A percentile compares a stretch with the other conserved stretches of the same genome.
Evolutionary conservation across 2,797 vertebrate species (phyloP).

Genomic region (Allobates femoralis): DNA sequence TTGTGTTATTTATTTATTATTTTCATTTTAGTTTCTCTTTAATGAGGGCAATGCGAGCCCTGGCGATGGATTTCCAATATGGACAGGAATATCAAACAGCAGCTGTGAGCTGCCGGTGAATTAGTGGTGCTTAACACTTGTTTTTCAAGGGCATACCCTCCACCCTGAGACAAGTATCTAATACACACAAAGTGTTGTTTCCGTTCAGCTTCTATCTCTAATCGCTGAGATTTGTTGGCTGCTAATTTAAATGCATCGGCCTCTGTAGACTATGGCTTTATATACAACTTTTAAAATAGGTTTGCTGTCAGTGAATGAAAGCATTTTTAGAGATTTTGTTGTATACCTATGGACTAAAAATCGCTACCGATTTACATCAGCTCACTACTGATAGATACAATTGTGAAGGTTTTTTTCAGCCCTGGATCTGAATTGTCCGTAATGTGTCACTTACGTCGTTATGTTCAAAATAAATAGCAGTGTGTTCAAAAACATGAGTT

Average conservation of each 20-base stretch:
- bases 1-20: conserved; percentile 62
- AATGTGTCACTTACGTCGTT: no score
- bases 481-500: no score
- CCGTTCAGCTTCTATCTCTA: conserved; percentile 19
- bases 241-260: background rate
- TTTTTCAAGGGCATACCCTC: conserved; percentile 59
- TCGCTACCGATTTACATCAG: no score
- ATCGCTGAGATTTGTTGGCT: background rate
- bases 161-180: conserved; percentile 23
- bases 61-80: conserved; percentile 60
- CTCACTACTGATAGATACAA: no score
- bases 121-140: conserved; percentile 60
- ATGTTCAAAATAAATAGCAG: no score
- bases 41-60: conserved; percentile 55
- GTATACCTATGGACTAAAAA: no score
- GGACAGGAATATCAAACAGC: conserved; percentile 60
- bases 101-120: conserved; percentile 32
- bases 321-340: no score
- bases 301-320: no score
- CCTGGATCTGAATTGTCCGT: no score
- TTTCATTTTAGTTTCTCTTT: conserved; percentile 58
- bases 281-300: background rate
- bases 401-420: no score
- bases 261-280: background rate
- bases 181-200: conserved; percentile 37